Base-by-base conservation (phyloP, 1,140 invertebrate species). In the Penaeus japonicus region DNA sequence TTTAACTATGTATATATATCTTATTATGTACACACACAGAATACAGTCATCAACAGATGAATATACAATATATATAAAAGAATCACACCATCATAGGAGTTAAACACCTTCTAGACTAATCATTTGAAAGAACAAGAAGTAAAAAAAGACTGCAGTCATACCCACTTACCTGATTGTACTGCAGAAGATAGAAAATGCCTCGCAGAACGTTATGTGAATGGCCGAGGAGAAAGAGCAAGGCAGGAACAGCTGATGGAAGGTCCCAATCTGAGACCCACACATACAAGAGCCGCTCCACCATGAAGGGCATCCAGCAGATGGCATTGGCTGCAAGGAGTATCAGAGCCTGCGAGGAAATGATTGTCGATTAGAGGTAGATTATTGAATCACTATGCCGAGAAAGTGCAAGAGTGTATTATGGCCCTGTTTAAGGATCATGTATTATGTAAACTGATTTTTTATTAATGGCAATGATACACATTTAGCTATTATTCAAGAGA, bases 221-320 rank as follows among this genome's bases (percentile, higher is more conserved):
- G 1, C 53, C 77, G 17, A 86, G 35, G 77, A 79, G 54, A 24
- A 73, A 73, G 27, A 73, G 35, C 20, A 80, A 80, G 27, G 57
- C 24, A 1, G 54, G 24, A 15, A 73, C 70, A 30, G n/a, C 35
- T 17, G n/a, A 30, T 5, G 55, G n/a, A 5, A 54, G 53, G n/a
- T 24, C 35, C 1, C 54, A 18, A 24, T 55, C 47, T 22, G 30
- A 22, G 12, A n/a, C 65, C 70, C 70, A 73, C 10, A 27, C 27
- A 32, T 54, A 35, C 22, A 78, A 22, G 5, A 62, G 53, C 77
- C 75, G 75, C 32, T 86, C 85, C 15, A 80, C 24, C 54, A 86
- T 15, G 35, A 80, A 78, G 15, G 85, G 85, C 20, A 24, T 78
- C 85, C 85, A 86, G 57, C 85, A 86, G 22, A 47, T 17, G 32